Evolutionary conservation across 2,113 vertebrate genomes (phyloP).

Genomic region (Peromyscus polionotus): DNA sequence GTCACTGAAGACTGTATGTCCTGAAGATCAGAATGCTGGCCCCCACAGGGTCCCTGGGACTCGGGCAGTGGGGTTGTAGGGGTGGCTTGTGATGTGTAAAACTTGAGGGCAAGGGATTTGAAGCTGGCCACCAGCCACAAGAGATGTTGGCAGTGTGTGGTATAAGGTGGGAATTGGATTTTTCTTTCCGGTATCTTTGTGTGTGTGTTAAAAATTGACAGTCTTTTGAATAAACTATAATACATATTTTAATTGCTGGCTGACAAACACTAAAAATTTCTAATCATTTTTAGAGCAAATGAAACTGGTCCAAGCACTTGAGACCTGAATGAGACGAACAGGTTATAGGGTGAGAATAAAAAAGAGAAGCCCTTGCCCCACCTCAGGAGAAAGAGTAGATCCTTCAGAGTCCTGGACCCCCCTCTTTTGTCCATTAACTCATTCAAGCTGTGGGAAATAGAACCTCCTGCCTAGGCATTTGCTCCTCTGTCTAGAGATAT

Average conservation of each 20-base stretch:
- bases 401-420: background rate
- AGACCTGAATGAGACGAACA: background rate
- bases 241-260: background rate
- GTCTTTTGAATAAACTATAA: background rate
- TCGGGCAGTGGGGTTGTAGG: background rate
- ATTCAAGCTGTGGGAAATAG: background rate
- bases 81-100: background rate
- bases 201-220: background rate
- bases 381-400: background rate
- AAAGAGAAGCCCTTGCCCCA: background rate
- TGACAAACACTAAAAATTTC: background rate
- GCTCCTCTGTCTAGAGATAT: background rate
- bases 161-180: background rate
- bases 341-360: background rate
- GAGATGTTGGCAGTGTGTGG: background rate
- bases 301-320: background rate
- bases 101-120: background rate
- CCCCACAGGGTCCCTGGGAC: rapidly evolving
- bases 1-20: rapidly evolving
- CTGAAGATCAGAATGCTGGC: rapidly evolving
- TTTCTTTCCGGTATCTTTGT: background rate
- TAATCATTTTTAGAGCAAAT: background rate
- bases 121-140: background rate
- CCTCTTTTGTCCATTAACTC: background rate
- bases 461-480: background rate